Conservation (phyloP, 2,113 vertebrate genomes). For the Hepsetus odoe region DNA sequence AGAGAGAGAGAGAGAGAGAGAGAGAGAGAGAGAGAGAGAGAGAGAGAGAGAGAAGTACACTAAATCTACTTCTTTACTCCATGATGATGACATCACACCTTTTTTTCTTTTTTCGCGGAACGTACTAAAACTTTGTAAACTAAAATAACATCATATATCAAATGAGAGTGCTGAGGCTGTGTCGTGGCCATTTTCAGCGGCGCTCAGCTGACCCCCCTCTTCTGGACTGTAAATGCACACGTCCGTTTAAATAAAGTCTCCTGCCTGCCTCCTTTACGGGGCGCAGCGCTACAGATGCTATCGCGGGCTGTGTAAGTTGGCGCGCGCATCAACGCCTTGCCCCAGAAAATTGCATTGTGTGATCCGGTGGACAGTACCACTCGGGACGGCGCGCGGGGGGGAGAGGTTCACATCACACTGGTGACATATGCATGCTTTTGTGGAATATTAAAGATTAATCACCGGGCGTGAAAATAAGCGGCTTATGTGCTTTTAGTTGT, state of each 20-base stretch:
- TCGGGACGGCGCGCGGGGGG: constrained; percentile 68
- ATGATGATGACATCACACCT: too few species aligned
- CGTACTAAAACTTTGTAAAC: too few species aligned
- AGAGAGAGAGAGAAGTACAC: too few species aligned
- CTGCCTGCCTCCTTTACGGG: not conserved
- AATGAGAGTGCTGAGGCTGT: too few species aligned
- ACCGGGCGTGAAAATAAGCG: constrained; percentile 64
- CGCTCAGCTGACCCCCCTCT: not conserved
- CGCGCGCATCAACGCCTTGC: constrained; percentile 74
- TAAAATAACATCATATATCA: too few species aligned
- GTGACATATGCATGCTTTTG: constrained; percentile 73
- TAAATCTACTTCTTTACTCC: too few species aligned
- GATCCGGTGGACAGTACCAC: constrained; percentile 94
- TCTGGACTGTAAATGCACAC: not conserved
- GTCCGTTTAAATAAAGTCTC: not conserved
- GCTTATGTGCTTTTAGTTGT: constrained; percentile 56
- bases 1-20: too few species aligned
- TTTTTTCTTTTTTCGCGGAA: too few species aligned
- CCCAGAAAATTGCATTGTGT: constrained; percentile 79
- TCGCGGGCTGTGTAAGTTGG: constrained; percentile 65
- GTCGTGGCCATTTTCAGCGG: not conserved
- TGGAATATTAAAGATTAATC: constrained; percentile 80
- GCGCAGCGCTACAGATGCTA: not conserved
- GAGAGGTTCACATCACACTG: constrained; percentile 65
- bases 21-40: too few species aligned